These are phyloP conservation scores for Ceyx margarethae DNA, from an alignment of 2,113 vertebrate species.

Conservation along the genomic window DNA sequence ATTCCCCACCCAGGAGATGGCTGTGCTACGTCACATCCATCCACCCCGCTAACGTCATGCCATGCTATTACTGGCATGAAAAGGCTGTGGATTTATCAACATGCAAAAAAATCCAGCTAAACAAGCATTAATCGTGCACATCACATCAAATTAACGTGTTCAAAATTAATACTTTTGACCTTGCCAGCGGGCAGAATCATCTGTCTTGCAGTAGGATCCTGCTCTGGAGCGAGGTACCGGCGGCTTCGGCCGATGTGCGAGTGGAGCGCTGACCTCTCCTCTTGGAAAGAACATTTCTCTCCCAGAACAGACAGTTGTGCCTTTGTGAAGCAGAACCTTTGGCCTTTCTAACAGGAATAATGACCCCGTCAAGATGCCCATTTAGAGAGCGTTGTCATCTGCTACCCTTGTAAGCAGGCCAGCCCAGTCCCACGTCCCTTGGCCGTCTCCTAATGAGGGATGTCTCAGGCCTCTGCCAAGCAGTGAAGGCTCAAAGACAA, in stretches of 20 bases:
- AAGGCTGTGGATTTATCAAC: slow-evolving; percentile 50
- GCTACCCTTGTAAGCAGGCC: slow-evolving; percentile 17
- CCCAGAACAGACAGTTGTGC: slow-evolving; percentile 28
- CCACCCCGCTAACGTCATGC: neutral
- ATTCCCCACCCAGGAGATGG: neutral
- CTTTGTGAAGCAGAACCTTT: slow-evolving; percentile 49
- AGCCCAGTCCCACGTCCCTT: neutral
- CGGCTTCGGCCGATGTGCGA: neutral
- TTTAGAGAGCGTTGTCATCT: slow-evolving; percentile 19
- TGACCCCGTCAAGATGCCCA: slow-evolving; percentile 24
- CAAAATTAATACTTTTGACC: slow-evolving; percentile 75
- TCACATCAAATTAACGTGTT: slow-evolving; percentile 70
- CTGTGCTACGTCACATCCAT: neutral
- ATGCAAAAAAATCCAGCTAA: slow-evolving; percentile 40
- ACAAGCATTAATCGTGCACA: slow-evolving; percentile 59
- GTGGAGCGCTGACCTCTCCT: slow-evolving; percentile 33
- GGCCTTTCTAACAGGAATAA: slow-evolving; percentile 55
- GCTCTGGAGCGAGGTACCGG: neutral
- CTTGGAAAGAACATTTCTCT: slow-evolving; percentile 22
- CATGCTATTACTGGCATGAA: neutral
- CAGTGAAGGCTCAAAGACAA: neutral
- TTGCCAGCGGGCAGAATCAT: slow-evolving; percentile 64
- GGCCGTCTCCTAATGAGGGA: neutral
- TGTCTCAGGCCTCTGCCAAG: neutral
- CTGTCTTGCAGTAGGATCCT: slow-evolving; percentile 29